phyloP scores from a whole-genome alignment of 2,888 invertebrate genomes.

The Erebia ligea region DNA sequence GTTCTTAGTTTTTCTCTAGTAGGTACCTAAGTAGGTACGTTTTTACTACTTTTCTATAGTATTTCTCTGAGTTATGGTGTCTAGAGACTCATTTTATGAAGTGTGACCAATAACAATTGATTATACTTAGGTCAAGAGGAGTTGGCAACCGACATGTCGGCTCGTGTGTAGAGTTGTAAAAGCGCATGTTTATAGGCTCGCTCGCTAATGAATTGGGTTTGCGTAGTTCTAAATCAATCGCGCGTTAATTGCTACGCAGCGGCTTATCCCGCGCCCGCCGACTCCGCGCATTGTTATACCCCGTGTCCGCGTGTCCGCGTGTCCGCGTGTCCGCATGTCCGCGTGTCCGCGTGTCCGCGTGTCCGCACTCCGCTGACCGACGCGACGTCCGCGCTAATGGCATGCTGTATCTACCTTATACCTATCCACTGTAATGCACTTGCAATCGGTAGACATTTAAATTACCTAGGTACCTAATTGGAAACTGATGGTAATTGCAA shows the following conservation, averaged over 20 bases:
- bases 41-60: too few relatives aligned
- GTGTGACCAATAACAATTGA: too few relatives aligned
- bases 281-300: not conserved
- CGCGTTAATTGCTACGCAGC: constrained; percentile 21
- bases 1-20: too few relatives aligned
- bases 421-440: not conserved
- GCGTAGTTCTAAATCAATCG: constrained; percentile 20
- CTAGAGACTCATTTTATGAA: too few relatives aligned
- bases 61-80: too few relatives aligned
- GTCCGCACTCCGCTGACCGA: not conserved
- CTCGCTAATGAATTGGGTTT: constrained; percentile 11
- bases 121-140: too few relatives aligned
- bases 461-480: not conserved
- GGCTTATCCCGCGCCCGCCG: not conserved
- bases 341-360: too few relatives aligned
- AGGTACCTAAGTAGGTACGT: too few relatives aligned
- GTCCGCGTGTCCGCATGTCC: not conserved
- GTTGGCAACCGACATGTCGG: not conserved
- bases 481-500: not conserved
- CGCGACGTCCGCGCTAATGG: not conserved
- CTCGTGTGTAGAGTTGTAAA: not conserved
- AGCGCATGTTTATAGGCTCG: not conserved
- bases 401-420: not conserved
- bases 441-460: not conserved
- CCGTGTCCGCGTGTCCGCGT: not conserved